Evolutionary conservation across 2,113 vertebrate species (phyloP).

Genomic region (Tylochromis polylepis): DNA sequence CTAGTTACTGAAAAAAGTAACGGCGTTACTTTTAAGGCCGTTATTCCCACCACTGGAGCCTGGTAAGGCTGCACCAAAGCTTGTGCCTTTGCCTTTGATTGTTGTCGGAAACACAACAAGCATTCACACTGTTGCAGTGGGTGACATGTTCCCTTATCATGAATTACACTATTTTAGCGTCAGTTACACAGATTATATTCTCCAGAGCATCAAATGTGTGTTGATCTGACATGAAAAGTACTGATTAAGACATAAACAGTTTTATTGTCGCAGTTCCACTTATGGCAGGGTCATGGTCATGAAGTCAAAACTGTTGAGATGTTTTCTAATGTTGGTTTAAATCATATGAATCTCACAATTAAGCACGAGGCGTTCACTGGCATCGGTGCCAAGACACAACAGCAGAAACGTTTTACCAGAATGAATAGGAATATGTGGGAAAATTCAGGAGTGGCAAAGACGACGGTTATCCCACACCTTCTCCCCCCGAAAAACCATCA

Average conservation of each 20-base stretch:
- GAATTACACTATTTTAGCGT: not conserved
- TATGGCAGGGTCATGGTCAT: accelerated
- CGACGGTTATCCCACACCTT: not conserved
- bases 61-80: not conserved
- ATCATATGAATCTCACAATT: not conserved
- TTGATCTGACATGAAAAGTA: not conserved
- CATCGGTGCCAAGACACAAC: not conserved
- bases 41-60: too few species aligned
- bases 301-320: not conserved
- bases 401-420: not conserved
- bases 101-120: not conserved
- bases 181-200: not conserved
- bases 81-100: accelerated
- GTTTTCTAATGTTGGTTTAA: not conserved
- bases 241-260: accelerated
- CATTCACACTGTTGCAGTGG: not conserved
- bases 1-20: too few species aligned
- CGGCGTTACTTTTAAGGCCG: too few species aligned
- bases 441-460: not conserved
- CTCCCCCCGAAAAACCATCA: not conserved
- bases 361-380: not conserved
- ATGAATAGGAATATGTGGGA: accelerated
- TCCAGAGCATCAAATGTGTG: not conserved
- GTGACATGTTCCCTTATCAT: not conserved
- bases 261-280: not conserved